A percentile compares a stretch with the other conserved stretches of the same genome.
These are phyloP conservation scores for Lacerta viridis DNA, from an alignment of 2,797 vertebrate genomes.

Conservation along the genomic window DNA sequence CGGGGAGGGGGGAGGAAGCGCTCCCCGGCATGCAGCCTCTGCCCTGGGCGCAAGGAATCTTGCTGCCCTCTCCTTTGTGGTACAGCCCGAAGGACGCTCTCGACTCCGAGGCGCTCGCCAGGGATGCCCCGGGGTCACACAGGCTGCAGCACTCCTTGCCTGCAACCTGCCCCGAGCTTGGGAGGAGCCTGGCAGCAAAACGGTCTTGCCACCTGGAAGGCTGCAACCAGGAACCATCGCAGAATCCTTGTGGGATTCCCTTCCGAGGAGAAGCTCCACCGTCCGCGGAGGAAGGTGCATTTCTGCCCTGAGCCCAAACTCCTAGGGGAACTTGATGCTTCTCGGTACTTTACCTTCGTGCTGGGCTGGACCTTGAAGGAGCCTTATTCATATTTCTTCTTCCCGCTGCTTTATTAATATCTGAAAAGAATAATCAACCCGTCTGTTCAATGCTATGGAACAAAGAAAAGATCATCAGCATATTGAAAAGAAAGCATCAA, in stretches of 20 bases:
- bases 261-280: conserved; percentile 78
- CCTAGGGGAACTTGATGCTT: conserved; percentile 81
- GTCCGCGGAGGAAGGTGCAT: conserved; percentile 74
- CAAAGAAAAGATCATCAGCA: conserved; percentile 84
- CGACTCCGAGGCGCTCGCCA: conserved; percentile 42
- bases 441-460: conserved; percentile 95
- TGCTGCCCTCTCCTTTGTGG: conserved; percentile 52
- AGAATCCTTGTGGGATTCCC: conserved; percentile 60
- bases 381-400: conserved; percentile 96
- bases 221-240: conserved; percentile 65
- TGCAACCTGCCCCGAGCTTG: conserved; percentile 50
- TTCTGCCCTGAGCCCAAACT: conserved; percentile 79
- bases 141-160: conserved; percentile 65
- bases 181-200: conserved; percentile 65
- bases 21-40: conserved; percentile 57
- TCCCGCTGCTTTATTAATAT: conserved; percentile 99
- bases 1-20: conserved; percentile 39
- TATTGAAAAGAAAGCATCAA: conserved; percentile 84
- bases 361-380: conserved; percentile 96
- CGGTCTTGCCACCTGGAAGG: conserved; percentile 66
- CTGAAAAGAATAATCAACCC: conserved; percentile 99
- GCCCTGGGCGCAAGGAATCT: conserved; percentile 60
- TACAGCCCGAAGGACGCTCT: conserved; percentile 42
- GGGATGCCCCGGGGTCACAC: conserved; percentile 55
- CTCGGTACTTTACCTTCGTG: conserved; percentile 98